These are phyloP conservation scores for Astyanax mexicanus DNA, from an alignment of 2,797 vertebrate species.

Conservation along the genomic window DNA sequence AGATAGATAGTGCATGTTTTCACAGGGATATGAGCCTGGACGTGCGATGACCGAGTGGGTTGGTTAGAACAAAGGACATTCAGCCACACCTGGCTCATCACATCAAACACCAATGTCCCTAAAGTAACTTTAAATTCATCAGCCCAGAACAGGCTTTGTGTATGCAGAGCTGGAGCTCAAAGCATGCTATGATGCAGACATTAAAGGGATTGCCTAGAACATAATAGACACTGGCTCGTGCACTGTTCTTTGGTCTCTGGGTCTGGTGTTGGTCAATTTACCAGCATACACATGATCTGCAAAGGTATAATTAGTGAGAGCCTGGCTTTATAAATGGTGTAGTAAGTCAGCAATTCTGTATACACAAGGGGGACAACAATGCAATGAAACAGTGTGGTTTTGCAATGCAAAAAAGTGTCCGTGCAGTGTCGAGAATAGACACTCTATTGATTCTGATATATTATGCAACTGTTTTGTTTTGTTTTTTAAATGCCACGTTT, in stretches of 20 bases:
- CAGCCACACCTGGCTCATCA: slow-evolving; percentile 56
- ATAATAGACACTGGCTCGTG: slow-evolving; percentile 49
- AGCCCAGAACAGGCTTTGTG: slow-evolving; percentile 45
- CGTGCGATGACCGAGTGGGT: slow-evolving; percentile 40
- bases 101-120: slow-evolving; percentile 58
- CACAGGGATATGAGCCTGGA: neutral
- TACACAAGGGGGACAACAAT: no score
- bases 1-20: slow-evolving; percentile 1
- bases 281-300: slow-evolving; percentile 9
- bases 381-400: no score
- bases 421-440: no score
- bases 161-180: slow-evolving; percentile 55
- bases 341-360: neutral
- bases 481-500: no score
- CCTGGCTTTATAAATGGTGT: neutral
- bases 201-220: slow-evolving; percentile 59
- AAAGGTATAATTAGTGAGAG: slow-evolving; percentile 5
- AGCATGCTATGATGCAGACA: slow-evolving; percentile 53
- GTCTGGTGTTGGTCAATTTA: slow-evolving; percentile 40
- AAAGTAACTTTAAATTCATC: slow-evolving; percentile 61
- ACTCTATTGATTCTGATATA: no score
- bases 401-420: no score
- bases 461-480: no score
- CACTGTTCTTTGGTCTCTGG: slow-evolving; percentile 45
- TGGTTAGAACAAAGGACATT: slow-evolving; percentile 52